Conservation (phyloP, 35 echinoderm and acorn worm species). For the Diadema setosum region DNA sequence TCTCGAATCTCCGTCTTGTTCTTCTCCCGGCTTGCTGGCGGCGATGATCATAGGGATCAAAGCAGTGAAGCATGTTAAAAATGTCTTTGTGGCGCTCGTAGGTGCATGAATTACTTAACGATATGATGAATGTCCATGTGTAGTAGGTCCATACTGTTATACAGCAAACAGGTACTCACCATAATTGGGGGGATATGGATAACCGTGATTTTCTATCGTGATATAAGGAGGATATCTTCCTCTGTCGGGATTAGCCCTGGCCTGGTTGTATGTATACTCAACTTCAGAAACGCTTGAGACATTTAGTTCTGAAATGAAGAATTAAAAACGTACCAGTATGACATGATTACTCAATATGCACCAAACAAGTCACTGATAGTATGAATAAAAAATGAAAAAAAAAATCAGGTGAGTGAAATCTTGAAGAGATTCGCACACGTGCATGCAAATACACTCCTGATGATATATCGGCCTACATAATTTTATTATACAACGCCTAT, state of each 20-base stretch:
- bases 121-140: background rate
- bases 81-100: background rate
- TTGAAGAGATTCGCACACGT: background rate
- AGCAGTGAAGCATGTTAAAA: background rate
- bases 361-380: background rate
- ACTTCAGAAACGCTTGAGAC: background rate
- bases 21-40: too few relatives aligned
- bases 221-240: background rate
- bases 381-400: background rate
- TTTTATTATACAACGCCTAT: too few relatives aligned
- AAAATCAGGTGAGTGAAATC: background rate
- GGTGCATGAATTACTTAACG: background rate
- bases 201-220: background rate
- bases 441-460: too few relatives aligned
- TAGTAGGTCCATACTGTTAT: background rate
- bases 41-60: background rate
- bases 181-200: background rate
- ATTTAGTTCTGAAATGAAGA: background rate
- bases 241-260: background rate
- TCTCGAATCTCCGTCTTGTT: too few relatives aligned
- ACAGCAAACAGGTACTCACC: too few relatives aligned
- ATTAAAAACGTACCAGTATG: background rate
- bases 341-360: background rate
- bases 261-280: background rate
- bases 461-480: too few relatives aligned